Conservation (phyloP, 2,113 vertebrate species). For the Halcyon senegalensis region DNA sequence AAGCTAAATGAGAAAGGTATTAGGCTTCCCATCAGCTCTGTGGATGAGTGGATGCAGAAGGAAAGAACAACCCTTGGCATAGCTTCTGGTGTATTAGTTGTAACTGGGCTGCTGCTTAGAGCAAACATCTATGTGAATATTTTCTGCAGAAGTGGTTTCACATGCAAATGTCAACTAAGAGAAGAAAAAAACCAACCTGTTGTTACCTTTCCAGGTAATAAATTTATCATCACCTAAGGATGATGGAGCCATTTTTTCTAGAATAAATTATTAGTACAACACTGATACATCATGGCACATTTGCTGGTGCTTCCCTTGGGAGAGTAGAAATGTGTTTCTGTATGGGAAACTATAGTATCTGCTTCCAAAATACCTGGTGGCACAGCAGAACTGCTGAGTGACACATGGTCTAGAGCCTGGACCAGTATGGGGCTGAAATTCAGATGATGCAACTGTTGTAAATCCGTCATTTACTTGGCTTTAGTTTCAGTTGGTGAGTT, state of each 20-base stretch:
- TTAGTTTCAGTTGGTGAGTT: neutral
- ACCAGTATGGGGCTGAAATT: neutral
- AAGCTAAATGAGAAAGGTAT: neutral
- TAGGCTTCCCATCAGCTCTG: neutral
- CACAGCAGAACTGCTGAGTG: neutral
- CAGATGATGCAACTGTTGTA: neutral
- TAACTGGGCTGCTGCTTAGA: neutral
- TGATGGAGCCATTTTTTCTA: neutral
- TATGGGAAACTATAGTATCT: neutral
- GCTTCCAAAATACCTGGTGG: neutral
- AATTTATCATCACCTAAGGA: neutral
- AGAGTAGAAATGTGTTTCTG: neutral
- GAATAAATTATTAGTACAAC: neutral
- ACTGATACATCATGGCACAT: fast-evolving
- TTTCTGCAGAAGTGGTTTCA: neutral
- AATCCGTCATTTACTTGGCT: neutral
- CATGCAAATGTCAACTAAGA: neutral
- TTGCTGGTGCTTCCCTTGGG: neutral
- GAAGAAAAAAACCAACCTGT: neutral
- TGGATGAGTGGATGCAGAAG: neutral
- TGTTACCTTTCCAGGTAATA: neutral
- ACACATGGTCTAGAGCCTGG: neutral
- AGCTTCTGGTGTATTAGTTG: neutral
- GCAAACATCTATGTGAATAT: neutral
- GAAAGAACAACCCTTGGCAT: neutral